A percentile compares a stretch with the other conserved stretches of the same genome.
Conservation (phyloP, 2,797 vertebrate species). For the Oreonectes daqikongensis region DNA sequence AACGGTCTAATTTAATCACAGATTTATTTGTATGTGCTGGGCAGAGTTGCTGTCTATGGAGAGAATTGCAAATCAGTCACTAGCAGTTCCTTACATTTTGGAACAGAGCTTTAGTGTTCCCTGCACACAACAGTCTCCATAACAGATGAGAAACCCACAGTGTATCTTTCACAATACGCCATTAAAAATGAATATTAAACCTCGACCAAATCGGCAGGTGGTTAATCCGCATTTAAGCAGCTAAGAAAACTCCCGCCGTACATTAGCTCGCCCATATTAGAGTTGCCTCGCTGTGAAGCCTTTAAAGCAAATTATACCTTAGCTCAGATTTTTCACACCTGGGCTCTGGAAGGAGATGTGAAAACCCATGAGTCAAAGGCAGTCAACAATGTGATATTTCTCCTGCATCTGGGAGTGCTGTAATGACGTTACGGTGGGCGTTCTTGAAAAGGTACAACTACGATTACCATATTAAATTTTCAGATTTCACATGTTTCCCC, state of each 20-base stretch:
- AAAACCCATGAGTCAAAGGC: conserved; percentile 20
- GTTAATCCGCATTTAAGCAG: conserved; percentile 2
- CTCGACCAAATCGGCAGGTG: not conserved
- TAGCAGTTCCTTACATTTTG: not conserved
- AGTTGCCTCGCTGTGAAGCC: not conserved
- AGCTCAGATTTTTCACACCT: conserved; percentile 16
- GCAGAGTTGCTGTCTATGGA: not conserved
- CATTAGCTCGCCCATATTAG: conserved; percentile 10
- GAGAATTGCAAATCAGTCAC: not conserved
- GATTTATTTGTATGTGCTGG: not conserved
- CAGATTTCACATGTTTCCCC: not conserved
- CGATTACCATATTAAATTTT: not conserved
- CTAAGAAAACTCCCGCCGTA: not conserved
- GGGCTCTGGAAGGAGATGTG: not conserved
- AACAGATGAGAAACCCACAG: not conserved
- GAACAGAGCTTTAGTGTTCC: not conserved
- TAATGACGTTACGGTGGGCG: not conserved
- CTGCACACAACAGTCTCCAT: not conserved
- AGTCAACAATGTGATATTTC: conserved; percentile 3
- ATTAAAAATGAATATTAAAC: conserved; percentile 4
- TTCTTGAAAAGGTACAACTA: conserved; percentile 1
- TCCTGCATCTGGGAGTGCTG: not conserved
- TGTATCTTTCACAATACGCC: not conserved
- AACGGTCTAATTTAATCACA: too few species aligned
- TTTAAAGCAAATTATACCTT: conserved; percentile 3